Percentiles rank a stretch among this genome's conserved stretches.
phyloP scores from a whole-genome alignment of 2,888 invertebrate species.

The Monoplex corrugatus region DNA sequence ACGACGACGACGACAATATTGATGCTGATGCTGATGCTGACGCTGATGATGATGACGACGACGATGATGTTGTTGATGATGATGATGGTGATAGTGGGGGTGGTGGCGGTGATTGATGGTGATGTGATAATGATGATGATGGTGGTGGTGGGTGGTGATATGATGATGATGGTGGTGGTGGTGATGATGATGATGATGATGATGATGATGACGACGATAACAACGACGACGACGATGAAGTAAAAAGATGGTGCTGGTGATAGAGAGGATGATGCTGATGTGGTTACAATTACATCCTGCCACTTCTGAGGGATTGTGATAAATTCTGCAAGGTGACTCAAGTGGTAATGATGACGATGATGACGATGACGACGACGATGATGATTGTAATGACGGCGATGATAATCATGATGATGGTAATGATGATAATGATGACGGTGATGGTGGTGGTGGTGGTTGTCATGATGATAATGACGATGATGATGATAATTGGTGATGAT shows the following conservation, averaged over 20 bases:
- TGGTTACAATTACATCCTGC: too few relatives aligned
- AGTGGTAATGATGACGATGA: conserved; percentile 3
- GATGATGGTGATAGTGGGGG: background rate
- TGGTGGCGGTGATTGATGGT: background rate
- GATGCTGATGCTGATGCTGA: background rate
- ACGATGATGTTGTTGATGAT: background rate
- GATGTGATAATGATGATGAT: background rate
- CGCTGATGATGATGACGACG: background rate
- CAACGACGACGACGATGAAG: background rate
- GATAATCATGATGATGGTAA: background rate
- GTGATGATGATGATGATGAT: conserved; percentile 13
- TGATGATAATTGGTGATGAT: too few relatives aligned
- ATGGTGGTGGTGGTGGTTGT: too few relatives aligned
- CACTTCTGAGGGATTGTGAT: too few relatives aligned
- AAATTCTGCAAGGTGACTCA: too few relatives aligned
- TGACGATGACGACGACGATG: too few relatives aligned
- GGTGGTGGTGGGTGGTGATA: background rate
- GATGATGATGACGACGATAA: background rate
- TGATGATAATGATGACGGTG: too few relatives aligned
- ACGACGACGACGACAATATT: background rate
- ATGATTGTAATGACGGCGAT: too few relatives aligned
- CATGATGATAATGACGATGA: too few relatives aligned
- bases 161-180: background rate
- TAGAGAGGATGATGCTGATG: background rate
- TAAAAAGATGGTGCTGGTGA: background rate